These are phyloP conservation scores for Sinocyclocheilus grahami DNA, from an alignment of 2,113 vertebrate genomes.

Conservation along the genomic window DNA sequence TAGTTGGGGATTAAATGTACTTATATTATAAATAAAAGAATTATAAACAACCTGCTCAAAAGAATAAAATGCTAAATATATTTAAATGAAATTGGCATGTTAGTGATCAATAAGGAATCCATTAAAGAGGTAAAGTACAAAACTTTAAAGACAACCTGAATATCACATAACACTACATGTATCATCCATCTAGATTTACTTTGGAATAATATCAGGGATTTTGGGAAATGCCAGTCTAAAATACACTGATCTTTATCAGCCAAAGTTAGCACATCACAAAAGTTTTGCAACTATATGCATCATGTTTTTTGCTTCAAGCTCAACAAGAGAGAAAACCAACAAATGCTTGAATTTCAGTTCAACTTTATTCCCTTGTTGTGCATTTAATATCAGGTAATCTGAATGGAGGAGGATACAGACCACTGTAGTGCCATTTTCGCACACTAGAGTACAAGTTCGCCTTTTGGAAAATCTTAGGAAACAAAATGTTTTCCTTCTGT, in stretches of 20 bases:
- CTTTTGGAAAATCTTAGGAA: conserved; percentile 60
- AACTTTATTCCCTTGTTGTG: conserved; percentile 63
- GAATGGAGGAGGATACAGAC: conserved; percentile 88
- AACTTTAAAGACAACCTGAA: not conserved
- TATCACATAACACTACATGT: not conserved
- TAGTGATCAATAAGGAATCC: not conserved
- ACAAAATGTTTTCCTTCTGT: conserved; percentile 55
- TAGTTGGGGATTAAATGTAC: not conserved
- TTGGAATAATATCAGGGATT: too few relatives aligned
- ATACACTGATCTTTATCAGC: not conserved
- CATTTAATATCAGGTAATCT: conserved; percentile 76
- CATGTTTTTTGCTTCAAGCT: not conserved
- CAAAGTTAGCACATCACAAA: not conserved
- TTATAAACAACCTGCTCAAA: not conserved
- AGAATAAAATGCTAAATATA: not conserved
- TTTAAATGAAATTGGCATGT: not conserved
- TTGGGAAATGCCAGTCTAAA: not conserved
- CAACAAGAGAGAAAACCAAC: not conserved
- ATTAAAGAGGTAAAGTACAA: not conserved
- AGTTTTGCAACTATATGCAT: not conserved
- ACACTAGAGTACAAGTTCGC: conserved; percentile 70
- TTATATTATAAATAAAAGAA: not conserved
- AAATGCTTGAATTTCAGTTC: conserved; percentile 40
- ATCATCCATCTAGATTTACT: not conserved
- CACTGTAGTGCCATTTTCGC: conserved; percentile 83